Base-by-base conservation (phyloP, 30 jellyfish, hydroid and myxozoan species). In the Hydractinia echinata region DNA sequence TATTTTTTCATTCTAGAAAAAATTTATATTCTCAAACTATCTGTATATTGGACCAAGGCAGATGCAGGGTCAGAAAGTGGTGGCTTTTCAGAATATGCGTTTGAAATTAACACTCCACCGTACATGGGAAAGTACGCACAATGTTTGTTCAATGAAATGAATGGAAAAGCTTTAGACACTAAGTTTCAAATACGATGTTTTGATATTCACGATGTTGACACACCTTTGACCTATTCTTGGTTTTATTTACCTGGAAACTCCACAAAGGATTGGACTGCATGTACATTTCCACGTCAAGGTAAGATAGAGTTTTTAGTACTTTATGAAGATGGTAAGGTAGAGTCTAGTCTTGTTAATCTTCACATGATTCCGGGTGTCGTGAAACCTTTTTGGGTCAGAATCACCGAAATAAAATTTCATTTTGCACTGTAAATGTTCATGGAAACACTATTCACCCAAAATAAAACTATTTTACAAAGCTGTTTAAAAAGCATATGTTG, bases 201-300 rank as follows among this genome's bases (percentile, higher is more conserved):
- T 15, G 67, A 13, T 50, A 71, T 71, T 52, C 18, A 71, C 52
- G 81, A 71, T 50, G n/a, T n/a, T 71, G 81, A 71, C 81, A 13
- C 30, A 52, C 81, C 81, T 14, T 58, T 71, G 7, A 30, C 60
- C 15, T 71, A 71, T 58, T 71, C 81, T 20, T 71, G 81, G 81
- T 30, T 20, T 50, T 71, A 71, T 52, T n/a, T n/a, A 71, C 44
- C 81, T 20, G 52, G n/a, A 9, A 8, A 50, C 11, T 19, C 39
- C 10, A 30, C 13, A 7, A 15, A 54, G 50, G 81, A 71, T 19
- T 71, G 81, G 81, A 71, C 30, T 14, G 60, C 81, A 71, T 71
- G 81, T 15, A 71, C 81, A 6, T 71, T 71, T 50, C 81, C 81
- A 19, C 55, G 61, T 20, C 81, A 30, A 71, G 81, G 81, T 71